Evolutionary conservation across 2,888 invertebrate species (phyloP), one percentile per base, ranked within the genome.

Genomic region (Sinelater perroti): DNA sequence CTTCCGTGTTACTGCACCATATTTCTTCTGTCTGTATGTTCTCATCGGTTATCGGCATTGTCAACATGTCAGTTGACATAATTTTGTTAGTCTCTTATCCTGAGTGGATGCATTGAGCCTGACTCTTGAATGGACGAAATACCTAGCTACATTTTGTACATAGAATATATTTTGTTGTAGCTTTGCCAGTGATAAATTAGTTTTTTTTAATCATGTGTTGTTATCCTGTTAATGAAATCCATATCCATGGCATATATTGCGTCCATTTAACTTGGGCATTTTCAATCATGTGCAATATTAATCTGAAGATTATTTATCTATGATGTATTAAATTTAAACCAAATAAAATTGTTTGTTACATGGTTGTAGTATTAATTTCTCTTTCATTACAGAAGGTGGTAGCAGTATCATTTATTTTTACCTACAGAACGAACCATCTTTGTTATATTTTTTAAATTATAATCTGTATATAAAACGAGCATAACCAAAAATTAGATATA

Each of bases 261-360:
- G 76, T 78, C 76, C 77, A 77, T 77, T 77, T 77, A 72, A 76
- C 72, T 67, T 73, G 74, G 74, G 75, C 75, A 73, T 76, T 76
- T 72, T 76, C 74, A 75, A 75, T 76, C 75, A 77, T 78, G 78
- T 78, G 78, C 78, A 78, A 78, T 78, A 78, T 78, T 78, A 77
- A 75, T 76, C 75, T 77, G 75, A 77, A 66, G 71, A 76, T 78
- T 77, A 78, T 78, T 78, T 78, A 78, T 78, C 77, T 77, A 78
- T 74, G 72, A 77, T 78, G 77, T 78, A 78, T 77, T 77, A 75
- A 77, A 75, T 75, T 77, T 75, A 78, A 77, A 76, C 76, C 76
- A 78, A 78, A 77, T 76, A 78, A 77, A 77, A 76, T 75, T 78
- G 78, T 78, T 78, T 78, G 78, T 78, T 78, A 78, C 77, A 78